Evolutionary conservation across 2,113 vertebrate genomes (phyloP), one percentile per base, ranked within the genome.

Genomic region (Misgurnus mizolepis): DNA sequence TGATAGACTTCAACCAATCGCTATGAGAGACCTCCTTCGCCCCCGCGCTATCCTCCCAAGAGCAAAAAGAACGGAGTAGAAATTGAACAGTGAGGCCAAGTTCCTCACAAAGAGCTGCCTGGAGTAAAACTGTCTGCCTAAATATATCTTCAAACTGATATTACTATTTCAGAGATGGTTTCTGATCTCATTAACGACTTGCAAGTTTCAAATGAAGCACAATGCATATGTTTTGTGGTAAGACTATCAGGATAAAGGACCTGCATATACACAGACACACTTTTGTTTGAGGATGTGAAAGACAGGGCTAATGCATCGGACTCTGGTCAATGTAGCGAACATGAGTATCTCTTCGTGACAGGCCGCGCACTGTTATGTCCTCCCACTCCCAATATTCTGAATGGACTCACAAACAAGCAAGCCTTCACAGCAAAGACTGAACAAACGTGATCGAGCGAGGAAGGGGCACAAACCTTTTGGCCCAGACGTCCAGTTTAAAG

Each of bases 321-420:
- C 39, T 79, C 27, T 41, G 22, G 53, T 70, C 76, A 76, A 73
- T 69, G 43, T 69, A 79, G 68, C 50, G 55, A 77, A 65, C 68
- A 62, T 11, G 65, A 58, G 65, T 49, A 18, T 27, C 18, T 56
- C 49, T 70, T 67, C 56, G 10, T 41, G 76, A 69, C 77, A 73
- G 80, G n/a, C 78, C 75, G 78, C 83, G 56, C 75, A 78, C 62
- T 81, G 75, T 73, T 80, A 64, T 55, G 68, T 84, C 81, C 81
- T 82, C 77, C 80, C 79, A 82, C 87, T 82, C 64, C 49, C 18
- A 55, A 53, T n/a, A 34, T 58, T 67, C 68, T 69, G 70, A 77
- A 78, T 64, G 49, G 18, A 55, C 77, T 67, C 53, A 69, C 75
- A 77, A 77, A 69, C 58, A 85, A 83, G 76, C 77, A 79, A 49